These are phyloP conservation scores for Papilio protenor DNA, from an alignment of 2,888 invertebrate genomes.

Conservation along the genomic window DNA sequence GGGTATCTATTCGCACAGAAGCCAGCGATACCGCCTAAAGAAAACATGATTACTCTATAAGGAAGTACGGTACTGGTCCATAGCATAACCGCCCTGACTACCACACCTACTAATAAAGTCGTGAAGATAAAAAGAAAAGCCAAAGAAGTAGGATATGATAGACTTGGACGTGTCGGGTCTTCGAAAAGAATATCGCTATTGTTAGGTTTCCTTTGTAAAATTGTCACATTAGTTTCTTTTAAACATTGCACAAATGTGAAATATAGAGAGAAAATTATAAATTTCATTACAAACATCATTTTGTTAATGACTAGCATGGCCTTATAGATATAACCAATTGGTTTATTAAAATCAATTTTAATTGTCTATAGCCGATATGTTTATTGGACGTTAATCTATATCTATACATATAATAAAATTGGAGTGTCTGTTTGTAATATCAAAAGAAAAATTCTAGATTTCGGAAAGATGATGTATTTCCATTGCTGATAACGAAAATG, in stretches of 20 bases:
- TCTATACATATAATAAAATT: no score
- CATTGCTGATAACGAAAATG: no score
- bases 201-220: neutral
- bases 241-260: constrained; percentile 31
- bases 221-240: constrained; percentile 11
- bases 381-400: no score
- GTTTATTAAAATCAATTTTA: no score
- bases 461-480: no score
- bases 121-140: constrained; percentile 68
- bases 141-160: constrained; percentile 65
- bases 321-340: constrained; percentile 12
- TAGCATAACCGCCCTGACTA: constrained; percentile 68
- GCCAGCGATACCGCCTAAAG: constrained; percentile 69
- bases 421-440: no score
- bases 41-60: constrained; percentile 74
- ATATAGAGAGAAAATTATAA: constrained; percentile 43
- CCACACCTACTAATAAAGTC: constrained; percentile 66
- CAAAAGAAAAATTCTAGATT: no score
- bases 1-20: constrained; percentile 68
- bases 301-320: constrained; percentile 32
- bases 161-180: constrained; percentile 56
- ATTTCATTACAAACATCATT: constrained; percentile 43
- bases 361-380: no score
- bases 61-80: constrained; percentile 68
- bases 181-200: constrained; percentile 48